Evolutionary conservation across 2,888 invertebrate genomes (phyloP), one percentile per base, ranked within the genome.

Genomic region (Andrena flavipes): DNA sequence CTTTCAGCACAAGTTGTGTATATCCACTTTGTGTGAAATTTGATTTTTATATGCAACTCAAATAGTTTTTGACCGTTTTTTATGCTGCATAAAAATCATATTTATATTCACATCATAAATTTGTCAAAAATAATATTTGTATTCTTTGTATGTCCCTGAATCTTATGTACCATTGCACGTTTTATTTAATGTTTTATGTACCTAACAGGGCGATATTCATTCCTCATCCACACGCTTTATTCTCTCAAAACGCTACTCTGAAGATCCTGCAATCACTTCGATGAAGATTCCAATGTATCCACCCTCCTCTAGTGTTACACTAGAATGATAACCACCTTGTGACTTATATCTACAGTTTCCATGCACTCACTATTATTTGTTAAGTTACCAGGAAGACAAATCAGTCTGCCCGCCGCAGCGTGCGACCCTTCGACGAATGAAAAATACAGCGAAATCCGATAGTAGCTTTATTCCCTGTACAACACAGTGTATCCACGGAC

Each of bases 61-160:
- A 42, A 42, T 42, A 42, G 1, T 42, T 42, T 4, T 42, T 42
- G 42, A 13, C 4, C 42, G 4, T 42, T 13, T 13, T 42, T 13
- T 42, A 42, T 42, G 13, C 4, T 42, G 42, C 16, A 13, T 42
- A 42, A 42, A 42, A 42, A 42, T 42, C 13, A 13, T 13, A 42
- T 42, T 42, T 42, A 42, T 42, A 42, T 42, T 13, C 4, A 13
- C 42, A 3, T 42, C 13, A 4, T 42, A 42, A 42, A 42, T 13
- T 4, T 13, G 13, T 42, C 42, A 42, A 42, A 13, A 42, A 42
- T 42, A 4, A 42, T 13, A 13, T 42, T 87, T 76, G 88, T 88
- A 76, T 80, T 74, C 76, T 65, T 76, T 65, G 85, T 77, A 88
- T 86, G 77, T 76, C 82, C 63, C 72, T 64, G 42, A 42, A 42